Evolutionary conservation across 2,113 vertebrate genomes (phyloP), one percentile per base, ranked within the genome.

Genomic region (Peucedramus taeniatus): DNA sequence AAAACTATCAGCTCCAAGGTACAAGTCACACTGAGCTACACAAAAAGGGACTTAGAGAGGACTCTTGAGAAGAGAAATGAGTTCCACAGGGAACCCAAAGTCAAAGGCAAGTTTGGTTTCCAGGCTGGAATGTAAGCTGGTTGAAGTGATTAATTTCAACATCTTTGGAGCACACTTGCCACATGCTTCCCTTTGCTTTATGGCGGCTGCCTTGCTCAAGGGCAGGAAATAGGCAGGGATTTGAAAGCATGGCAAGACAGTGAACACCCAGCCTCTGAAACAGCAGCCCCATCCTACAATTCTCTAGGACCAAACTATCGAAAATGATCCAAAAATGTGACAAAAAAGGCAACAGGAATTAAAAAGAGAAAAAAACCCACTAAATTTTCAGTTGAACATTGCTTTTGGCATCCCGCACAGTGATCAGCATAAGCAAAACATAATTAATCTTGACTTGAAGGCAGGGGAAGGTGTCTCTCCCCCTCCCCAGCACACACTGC

Each of bases 111-210:
- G 61, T 86, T 93, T 89, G 77, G 45, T 90, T 93, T 92, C 39
- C 77, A 96, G 86, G 54, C 57, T 75, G 76, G 90, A 95, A 96
- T 81, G 86, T 15, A 56, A 92, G 77, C 88, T 83, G 49, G 76
- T 57, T 88, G 65, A 74, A 94, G 90, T 27, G 59, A 95, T 78
- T 93, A 39, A 88, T 83, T 87, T 83, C 71, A 83, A 86, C 93
- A 93, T 94, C 93, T 96, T 94, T 89, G 72, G 85, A 96, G 83
- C 93, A 97, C 45, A 69, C 80, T 80, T 1, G 3, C 83, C 93
- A 92, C 90, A 94, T 89, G 79, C 51, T 53, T 92, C 76, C 44
- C 69, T 92, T 60, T 49, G 66, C 93, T 95, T 87, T 77, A 85
- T 0, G 8, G 87, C 2, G 0, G 30, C 37, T 13, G 63, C 68